phyloP scores from a whole-genome alignment of 2,113 vertebrate genomes.

The Edolisoma coerulescens region DNA sequence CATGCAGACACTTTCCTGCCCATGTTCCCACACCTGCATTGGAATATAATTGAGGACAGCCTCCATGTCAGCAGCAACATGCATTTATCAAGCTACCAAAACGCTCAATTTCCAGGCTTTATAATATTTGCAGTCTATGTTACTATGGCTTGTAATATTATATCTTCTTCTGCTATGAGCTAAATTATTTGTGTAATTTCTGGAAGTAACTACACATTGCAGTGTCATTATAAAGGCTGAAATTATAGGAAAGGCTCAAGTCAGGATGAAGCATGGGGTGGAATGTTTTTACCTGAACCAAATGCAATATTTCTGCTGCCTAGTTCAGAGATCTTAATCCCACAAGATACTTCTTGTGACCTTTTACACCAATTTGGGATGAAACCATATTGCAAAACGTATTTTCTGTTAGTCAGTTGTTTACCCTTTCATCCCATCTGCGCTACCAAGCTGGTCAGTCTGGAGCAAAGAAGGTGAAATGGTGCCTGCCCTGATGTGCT shows the following conservation, averaged over 20 bases:
- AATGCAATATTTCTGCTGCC: background rate
- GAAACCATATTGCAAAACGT: background rate
- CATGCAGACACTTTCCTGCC: rapidly evolving
- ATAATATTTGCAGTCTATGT: background rate
- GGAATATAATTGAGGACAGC: background rate
- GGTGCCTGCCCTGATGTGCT: background rate
- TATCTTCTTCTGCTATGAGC: background rate
- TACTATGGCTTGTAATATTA: background rate
- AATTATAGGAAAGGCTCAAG: background rate
- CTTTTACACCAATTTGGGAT: background rate
- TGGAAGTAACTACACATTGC: background rate
- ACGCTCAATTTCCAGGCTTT: background rate
- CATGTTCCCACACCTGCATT: rapidly evolving
- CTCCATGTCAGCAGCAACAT: rapidly evolving
- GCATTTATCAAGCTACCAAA: background rate
- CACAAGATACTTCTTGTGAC: background rate
- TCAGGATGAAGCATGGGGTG: background rate
- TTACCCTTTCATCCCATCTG: background rate
- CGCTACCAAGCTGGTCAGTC: rapidly evolving
- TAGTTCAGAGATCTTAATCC: background rate
- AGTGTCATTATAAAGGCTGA: background rate
- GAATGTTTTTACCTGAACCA: background rate
- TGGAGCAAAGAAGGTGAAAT: background rate
- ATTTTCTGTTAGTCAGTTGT: background rate
- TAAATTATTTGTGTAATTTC: background rate